phyloP scores from a whole-genome alignment of 2,113 vertebrate genomes.

The Cygnus atratus region DNA sequence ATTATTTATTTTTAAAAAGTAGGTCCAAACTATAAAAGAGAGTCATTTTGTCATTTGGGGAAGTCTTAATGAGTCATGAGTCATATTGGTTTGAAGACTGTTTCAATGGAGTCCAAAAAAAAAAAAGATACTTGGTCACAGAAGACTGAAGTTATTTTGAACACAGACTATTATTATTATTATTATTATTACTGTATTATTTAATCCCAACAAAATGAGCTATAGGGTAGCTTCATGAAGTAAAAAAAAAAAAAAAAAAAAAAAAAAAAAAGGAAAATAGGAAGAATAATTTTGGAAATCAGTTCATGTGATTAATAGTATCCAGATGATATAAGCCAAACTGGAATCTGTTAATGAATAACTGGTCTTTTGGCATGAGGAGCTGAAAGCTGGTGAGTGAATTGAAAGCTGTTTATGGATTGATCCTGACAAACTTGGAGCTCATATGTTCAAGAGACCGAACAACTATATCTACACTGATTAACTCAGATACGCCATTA shows the following conservation, averaged over 20 bases:
- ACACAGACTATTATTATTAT: not conserved
- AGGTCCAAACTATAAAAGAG: not conserved
- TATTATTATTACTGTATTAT: not conserved
- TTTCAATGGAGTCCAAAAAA: not conserved
- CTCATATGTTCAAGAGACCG: not conserved
- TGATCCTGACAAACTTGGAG: not conserved
- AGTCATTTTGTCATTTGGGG: not conserved
- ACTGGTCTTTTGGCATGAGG: not conserved
- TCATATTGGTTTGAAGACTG: not conserved
- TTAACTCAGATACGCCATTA: slow-evolving; percentile 17
- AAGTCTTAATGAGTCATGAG: not conserved
- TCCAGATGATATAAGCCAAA: not conserved
- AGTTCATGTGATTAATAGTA: not conserved
- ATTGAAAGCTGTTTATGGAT: not conserved
- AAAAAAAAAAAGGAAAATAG: not conserved
- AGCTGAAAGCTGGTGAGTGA: not conserved
- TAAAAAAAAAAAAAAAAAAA: not conserved
- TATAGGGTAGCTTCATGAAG: not conserved
- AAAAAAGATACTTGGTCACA: not conserved
- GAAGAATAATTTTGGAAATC: not conserved
- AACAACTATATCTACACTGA: not conserved
- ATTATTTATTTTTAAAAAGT: not conserved
- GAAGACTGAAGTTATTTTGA: not conserved
- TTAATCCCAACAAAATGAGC: not conserved
- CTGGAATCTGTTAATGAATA: not conserved